Percentiles rank a stretch among this genome's conserved stretches.
These are phyloP conservation scores for Zaprionus lachaisei DNA, from an alignment of 1,140 invertebrate genomes.

Conservation along the genomic window DNA sequence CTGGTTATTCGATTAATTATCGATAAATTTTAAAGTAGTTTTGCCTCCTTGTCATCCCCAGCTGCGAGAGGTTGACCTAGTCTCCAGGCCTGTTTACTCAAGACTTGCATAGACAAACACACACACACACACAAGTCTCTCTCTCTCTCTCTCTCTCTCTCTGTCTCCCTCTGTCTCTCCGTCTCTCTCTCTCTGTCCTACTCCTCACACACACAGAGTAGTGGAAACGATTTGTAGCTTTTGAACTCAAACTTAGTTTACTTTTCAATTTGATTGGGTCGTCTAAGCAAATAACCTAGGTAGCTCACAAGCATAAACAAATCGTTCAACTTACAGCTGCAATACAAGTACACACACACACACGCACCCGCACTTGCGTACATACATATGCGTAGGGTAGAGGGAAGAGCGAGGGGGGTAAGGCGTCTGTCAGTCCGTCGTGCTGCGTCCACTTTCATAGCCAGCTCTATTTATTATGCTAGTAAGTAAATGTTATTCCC, in stretches of 20 bases:
- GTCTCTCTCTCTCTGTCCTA: neutral
- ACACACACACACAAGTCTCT: neutral
- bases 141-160: neutral
- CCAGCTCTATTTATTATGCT: constrained; percentile 76
- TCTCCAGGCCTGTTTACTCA: constrained; percentile 11
- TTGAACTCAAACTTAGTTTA: constrained; percentile 73
- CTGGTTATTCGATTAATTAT: constrained; percentile 14
- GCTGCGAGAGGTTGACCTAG: neutral
- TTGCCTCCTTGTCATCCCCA: neutral
- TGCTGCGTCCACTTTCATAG: constrained; percentile 47
- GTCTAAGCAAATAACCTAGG: constrained; percentile 72
- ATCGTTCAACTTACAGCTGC: constrained; percentile 54
- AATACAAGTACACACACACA: constrained; percentile 17
- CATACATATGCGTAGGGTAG: neutral
- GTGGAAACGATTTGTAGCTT: constrained; percentile 66
- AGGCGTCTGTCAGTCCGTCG: neutral
- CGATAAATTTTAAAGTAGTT: constrained; percentile 1
- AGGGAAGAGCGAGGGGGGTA: neutral
- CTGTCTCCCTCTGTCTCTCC: neutral
- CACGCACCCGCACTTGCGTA: constrained; percentile 3
- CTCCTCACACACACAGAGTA: constrained; percentile 1
- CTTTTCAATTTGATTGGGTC: constrained; percentile 81
- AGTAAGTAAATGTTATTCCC: constrained; percentile 81
- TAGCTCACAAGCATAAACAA: constrained; percentile 69
- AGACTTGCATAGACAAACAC: constrained; percentile 13